A percentile compares a stretch with the other conserved stretches of the same genome.
These are phyloP conservation scores for Drosophila nasuta DNA, from an alignment of 1,140 invertebrate species.

Conservation along the genomic window DNA sequence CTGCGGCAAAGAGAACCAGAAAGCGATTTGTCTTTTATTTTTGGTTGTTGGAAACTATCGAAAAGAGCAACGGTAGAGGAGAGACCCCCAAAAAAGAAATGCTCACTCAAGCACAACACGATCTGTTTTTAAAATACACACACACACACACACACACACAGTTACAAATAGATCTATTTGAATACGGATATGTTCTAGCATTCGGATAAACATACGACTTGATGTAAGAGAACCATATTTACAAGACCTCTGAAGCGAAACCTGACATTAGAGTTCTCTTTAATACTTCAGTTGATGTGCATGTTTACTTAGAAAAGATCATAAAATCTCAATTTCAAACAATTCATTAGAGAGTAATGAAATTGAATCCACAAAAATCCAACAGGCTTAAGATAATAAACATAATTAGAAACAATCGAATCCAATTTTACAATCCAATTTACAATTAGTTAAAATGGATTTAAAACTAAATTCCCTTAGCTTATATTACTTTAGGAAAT, in stretches of 20 bases:
- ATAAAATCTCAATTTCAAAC: not conserved
- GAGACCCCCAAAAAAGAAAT: constrained; percentile 36
- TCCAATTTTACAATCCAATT: too few species aligned
- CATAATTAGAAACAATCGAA: too few species aligned
- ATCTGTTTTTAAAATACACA: constrained; percentile 61
- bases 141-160: not conserved
- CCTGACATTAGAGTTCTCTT: not conserved
- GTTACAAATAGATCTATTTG: not conserved
- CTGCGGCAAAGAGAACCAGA: constrained; percentile 16
- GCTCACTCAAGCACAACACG: constrained; percentile 66
- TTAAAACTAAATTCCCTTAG: too few species aligned
- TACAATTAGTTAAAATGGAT: too few species aligned
- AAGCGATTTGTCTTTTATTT: constrained; percentile 64
- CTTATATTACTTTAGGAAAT: too few species aligned
- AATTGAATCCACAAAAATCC: not conserved
- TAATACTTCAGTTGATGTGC: not conserved
- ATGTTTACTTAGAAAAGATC: not conserved
- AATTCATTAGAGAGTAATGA: not conserved
- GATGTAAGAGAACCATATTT: not conserved
- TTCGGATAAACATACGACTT: not conserved
- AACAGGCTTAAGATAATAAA: not conserved
- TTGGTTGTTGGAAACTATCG: constrained; percentile 49
- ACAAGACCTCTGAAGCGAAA: not conserved
- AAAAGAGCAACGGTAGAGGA: constrained; percentile 12
- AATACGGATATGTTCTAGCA: not conserved